Evolutionary conservation across 2,113 vertebrate species (phyloP), one percentile per base, ranked within the genome.

Genomic region (Cyphomyrus discorhynchus): DNA sequence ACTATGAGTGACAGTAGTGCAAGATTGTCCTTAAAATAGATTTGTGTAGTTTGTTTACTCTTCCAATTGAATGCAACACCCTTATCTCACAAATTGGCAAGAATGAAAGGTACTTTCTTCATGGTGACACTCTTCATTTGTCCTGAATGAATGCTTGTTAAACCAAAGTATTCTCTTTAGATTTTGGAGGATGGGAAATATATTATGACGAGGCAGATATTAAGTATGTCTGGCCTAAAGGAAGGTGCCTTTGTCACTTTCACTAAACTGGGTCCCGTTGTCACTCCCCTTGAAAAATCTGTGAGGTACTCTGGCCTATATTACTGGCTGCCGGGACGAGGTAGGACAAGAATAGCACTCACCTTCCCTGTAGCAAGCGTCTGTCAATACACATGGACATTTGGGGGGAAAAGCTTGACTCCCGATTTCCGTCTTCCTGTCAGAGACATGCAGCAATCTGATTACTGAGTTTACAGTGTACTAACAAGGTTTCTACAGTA

Each of bases 331-430:
- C 10, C 35, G 46, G 88, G 74, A 52, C 70, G 15, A 47, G 74
- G 74, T 9, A 24, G 88, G 74, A 83, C 74, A 56, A 35, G 50
- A 89, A 89, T 89, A 89, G 88, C 31, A 45, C 4, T 82, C 70
- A 83, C 70, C 70, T 89, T 89, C 88, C 88, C 88, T 83, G 88
- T 31, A 82, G 70, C 21, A 2, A 7, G 66, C 9, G 49, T 82
- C 49, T 89, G 88, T 80, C 70, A 53, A 31, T 89, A 89, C 88
- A 53, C 53, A 88, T 11, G 31, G 85, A 52, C 50, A 86, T n/a
- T 86, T 11, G 49, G 21, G 86, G 46, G 83, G 39, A 11, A 49
- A 86, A 50, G 21, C 83, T 86, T 35, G 83, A 5, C 46, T n/a
- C 45, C 21, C 8, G 8, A 47, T 3, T n/a, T 47, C 9, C 46